Conservation (phyloP, 1,140 invertebrate species). For the Elymnias hypermnestra region DNA sequence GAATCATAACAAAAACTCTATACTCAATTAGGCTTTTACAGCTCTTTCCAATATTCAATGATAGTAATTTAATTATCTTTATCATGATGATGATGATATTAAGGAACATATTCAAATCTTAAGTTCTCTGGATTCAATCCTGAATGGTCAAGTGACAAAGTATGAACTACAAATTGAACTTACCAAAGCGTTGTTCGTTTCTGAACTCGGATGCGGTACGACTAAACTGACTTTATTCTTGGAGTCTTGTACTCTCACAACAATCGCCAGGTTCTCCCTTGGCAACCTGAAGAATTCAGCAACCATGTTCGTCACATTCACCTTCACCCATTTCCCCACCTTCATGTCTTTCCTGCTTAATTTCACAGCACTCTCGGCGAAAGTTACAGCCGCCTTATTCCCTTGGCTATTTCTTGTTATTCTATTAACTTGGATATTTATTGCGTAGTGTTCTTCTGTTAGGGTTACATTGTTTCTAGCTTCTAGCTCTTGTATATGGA, state of each 20-base stretch:
- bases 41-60: too few species aligned
- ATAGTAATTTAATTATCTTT: too few species aligned
- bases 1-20: too few species aligned
- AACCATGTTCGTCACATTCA: constrained; percentile 86
- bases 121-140: too few species aligned
- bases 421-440: constrained; percentile 63
- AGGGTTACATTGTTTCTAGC: constrained; percentile 43
- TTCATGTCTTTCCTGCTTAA: constrained; percentile 51
- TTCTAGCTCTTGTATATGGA: constrained; percentile 71
- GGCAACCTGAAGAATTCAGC: constrained; percentile 85
- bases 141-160: too few species aligned
- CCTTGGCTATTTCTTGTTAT: constrained; percentile 58
- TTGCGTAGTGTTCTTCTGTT: constrained; percentile 45
- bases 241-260: constrained; percentile 80
- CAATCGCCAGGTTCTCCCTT: constrained; percentile 83
- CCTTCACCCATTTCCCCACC: constrained; percentile 82
- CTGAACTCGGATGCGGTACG: constrained; percentile 68
- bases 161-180: constrained; percentile 27
- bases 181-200: constrained; percentile 71
- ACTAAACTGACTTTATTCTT: constrained; percentile 61
- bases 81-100: too few species aligned
- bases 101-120: too few species aligned
- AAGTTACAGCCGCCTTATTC: constrained; percentile 55
- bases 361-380: constrained; percentile 53
- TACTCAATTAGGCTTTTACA: too few species aligned